phyloP scores from a whole-genome alignment of 2,797 vertebrate genomes.

The Pseudochirops cupreus region DNA sequence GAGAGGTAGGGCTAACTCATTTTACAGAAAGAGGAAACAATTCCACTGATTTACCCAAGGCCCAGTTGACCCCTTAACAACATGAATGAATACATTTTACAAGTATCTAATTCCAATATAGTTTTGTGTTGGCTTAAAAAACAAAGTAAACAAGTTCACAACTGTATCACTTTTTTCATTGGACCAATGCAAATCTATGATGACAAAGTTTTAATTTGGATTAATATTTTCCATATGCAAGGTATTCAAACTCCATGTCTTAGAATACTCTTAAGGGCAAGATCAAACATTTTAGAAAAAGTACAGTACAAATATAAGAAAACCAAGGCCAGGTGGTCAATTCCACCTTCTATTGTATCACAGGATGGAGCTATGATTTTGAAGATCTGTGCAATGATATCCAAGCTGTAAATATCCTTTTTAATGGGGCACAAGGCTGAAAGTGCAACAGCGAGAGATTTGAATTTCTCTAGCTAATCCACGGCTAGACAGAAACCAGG shows the following conservation, averaged over 20 bases:
- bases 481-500: neutral
- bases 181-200: conserved; percentile 3
- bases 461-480: neutral
- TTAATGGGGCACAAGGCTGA: neutral
- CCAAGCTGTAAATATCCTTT: conserved; percentile 5
- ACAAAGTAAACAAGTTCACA: conserved; percentile 9
- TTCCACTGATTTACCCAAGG: conserved; percentile 27
- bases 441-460: neutral
- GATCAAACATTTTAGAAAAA: conserved; percentile 26
- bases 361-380: neutral
- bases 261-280: neutral
- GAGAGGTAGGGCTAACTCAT: conserved; percentile 4
- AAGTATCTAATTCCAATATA: neutral
- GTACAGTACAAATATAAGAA: conserved; percentile 7
- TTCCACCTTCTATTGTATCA: neutral
- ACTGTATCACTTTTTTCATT: neutral
- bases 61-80: neutral
- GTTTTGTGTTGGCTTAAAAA: neutral
- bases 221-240: neutral
- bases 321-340: neutral
- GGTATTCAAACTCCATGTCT: neutral
- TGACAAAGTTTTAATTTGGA: neutral
- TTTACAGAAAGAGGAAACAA: conserved; percentile 40
- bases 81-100: neutral
- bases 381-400: neutral